Evolutionary conservation across 1,140 invertebrate species (phyloP), one percentile per base, ranked within the genome.

Genomic region (Aphidius ervi): DNA sequence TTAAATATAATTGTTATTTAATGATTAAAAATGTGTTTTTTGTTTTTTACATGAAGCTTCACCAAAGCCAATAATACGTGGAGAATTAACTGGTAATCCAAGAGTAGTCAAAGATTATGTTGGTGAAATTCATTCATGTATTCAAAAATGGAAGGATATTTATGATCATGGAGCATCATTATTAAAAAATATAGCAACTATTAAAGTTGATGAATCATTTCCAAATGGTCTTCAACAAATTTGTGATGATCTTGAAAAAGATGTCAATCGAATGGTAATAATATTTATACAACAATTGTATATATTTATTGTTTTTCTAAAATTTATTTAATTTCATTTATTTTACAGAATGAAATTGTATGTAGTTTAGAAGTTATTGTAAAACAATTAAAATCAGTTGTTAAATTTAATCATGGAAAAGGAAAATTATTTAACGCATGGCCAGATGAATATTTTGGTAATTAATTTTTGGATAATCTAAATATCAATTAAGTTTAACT

Each of bases 81-180:
- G 55, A 62, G 74, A 77, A 65, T 62, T 76, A 48, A 77, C 74
- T 9, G 76, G 76, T n/a, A 64, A 66, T 50, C 46, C 58, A 41
- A 64, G 76, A 40, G 61, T 69, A 41, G 52, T 76, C 48, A 62
- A 71, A 55, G 74, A 78, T 63, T 66, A 72, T 55, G 63, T 61
- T 39, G 72, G 70, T 45, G 68, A 69, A 47, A 67, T 78, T 55
- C 68, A 77, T 65, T 31, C 58, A n/a, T 67, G 54, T 59, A 67
- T 75, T 61, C 72, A 78, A 56, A 57, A 69, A 53, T 78, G 75
- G 75, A 74, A 76, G 47, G 40, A 46, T 9, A 42, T 69, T 62
- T 67, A 73, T 60, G 41, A 31, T 39, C 59, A 72, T 63, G 74
- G 74, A 57, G 0, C 71, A 16, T 31, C n/a, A 8, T 46, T 70